Conservation (phyloP, 92 coral and sea anemone genomes). For the Epizoanthus scotinus region DNA sequence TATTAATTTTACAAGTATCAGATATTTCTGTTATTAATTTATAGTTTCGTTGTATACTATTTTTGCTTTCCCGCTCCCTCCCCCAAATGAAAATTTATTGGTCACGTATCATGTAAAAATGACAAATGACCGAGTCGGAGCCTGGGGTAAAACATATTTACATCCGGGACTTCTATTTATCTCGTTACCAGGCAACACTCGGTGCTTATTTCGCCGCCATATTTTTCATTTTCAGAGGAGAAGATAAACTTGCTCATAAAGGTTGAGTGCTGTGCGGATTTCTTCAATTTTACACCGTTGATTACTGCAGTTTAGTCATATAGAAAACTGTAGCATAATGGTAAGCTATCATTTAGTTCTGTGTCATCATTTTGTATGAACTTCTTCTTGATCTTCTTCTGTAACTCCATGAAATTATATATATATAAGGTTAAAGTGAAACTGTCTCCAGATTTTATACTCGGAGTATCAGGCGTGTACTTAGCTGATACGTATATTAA, state of each 20-base stretch:
- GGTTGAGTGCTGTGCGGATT: background rate
- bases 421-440: too few relatives aligned
- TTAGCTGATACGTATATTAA: background rate
- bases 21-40: background rate
- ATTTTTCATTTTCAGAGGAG: constrained; percentile 30
- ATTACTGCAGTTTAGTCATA: background rate
- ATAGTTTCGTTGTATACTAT: background rate
- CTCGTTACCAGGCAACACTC: constrained; percentile 47
- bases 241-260: too few relatives aligned
- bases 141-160: constrained; percentile 13
- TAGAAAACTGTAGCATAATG: background rate
- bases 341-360: background rate
- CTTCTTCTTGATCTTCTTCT: too few relatives aligned
- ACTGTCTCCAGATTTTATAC: too few relatives aligned
- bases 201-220: constrained; percentile 57
- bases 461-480: too few relatives aligned
- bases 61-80: background rate
- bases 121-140: background rate
- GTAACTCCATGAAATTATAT: too few relatives aligned
- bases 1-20: background rate
- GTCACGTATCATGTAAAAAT: too few relatives aligned
- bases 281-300: background rate
- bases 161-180: constrained; percentile 54
- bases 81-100: background rate
- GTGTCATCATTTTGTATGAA: too few relatives aligned